Percentiles rank a stretch among this genome's conserved stretches.
Evolutionary conservation across 2,113 vertebrate species (phyloP).

Genomic region (Macquaria ambigua): DNA sequence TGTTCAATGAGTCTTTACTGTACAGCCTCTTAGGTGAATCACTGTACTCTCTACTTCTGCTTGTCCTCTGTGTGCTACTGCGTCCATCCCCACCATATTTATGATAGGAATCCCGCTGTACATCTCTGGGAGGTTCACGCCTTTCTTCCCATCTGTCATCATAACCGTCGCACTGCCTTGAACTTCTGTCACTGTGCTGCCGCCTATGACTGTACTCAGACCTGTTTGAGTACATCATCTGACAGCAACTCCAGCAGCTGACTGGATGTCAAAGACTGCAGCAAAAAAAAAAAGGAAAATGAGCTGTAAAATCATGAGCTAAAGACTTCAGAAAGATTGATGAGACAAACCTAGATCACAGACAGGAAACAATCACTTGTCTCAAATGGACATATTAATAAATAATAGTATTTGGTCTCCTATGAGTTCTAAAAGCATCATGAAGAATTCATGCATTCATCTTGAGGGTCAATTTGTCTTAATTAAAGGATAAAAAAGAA

Average conservation of each 20-base stretch:
- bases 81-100: slow-evolving; percentile 31
- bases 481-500: not conserved
- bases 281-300: not conserved
- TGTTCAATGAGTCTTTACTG: slow-evolving; percentile 41
- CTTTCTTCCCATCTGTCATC: slow-evolving; percentile 48
- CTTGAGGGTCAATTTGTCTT: not conserved
- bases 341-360: not conserved
- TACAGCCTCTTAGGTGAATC: slow-evolving; percentile 43
- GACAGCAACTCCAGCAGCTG: slow-evolving; percentile 7
- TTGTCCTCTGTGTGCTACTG: slow-evolving; percentile 25
- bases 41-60: slow-evolving; percentile 42
- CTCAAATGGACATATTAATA: not conserved
- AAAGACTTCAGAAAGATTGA: not conserved
- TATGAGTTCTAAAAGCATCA: not conserved
- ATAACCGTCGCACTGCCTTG: slow-evolving; percentile 50
- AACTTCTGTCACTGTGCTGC: slow-evolving; percentile 41
- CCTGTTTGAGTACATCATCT: slow-evolving; percentile 65
- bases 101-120: slow-evolving; percentile 23
- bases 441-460: too few species aligned
- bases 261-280: not conserved
- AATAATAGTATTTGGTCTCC: not conserved
- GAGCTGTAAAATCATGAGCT: not conserved
- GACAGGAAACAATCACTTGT: not conserved
- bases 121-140: slow-evolving; percentile 27
- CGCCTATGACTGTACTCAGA: slow-evolving; percentile 48